These are phyloP conservation scores for Silurus aristotelis DNA, from an alignment of 2,797 vertebrate species.

Conservation along the genomic window DNA sequence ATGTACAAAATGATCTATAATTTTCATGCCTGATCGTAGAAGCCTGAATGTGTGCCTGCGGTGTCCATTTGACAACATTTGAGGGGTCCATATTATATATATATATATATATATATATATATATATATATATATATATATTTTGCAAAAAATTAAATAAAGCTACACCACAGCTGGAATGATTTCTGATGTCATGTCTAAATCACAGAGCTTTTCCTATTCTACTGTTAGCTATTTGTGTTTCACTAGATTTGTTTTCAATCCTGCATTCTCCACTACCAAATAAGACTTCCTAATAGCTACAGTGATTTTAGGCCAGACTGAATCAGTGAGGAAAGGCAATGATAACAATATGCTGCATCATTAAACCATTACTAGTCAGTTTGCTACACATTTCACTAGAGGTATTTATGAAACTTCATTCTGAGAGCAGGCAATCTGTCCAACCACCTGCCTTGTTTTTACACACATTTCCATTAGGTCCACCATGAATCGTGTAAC, in stretches of 20 bases:
- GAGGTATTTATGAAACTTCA: background rate
- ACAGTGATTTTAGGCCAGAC: background rate
- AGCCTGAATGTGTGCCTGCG: background rate
- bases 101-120: too few relatives aligned
- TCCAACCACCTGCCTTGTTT: background rate
- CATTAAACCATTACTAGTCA: background rate
- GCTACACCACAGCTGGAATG: background rate
- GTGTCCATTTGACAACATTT: background rate
- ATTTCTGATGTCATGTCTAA: background rate
- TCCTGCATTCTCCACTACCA: background rate
- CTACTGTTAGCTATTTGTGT: background rate
- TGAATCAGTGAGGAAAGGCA: background rate
- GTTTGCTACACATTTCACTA: background rate
- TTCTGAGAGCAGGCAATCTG: background rate
- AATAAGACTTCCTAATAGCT: background rate
- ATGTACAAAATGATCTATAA: background rate
- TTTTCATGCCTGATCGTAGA: too few relatives aligned
- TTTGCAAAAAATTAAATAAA: background rate
- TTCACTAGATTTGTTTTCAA: background rate
- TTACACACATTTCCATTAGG: background rate
- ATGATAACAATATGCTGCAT: background rate
- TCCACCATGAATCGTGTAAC: background rate
- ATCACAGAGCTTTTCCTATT: background rate
- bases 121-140: too few relatives aligned
- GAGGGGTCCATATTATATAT: too few relatives aligned